Conservation (phyloP, 2,888 invertebrate genomes). For the Trachelus stipa region DNA sequence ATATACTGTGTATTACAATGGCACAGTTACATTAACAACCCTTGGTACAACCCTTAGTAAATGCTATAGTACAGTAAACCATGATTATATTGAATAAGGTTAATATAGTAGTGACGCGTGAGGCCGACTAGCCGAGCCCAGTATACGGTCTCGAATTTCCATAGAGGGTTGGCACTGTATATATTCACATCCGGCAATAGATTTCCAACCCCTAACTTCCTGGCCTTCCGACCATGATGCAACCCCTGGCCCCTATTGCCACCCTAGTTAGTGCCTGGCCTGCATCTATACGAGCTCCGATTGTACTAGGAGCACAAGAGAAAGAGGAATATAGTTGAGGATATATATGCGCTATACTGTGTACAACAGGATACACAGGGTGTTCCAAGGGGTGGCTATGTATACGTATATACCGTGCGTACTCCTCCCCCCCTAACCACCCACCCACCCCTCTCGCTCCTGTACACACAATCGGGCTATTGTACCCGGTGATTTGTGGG, state of each 20-base stretch:
- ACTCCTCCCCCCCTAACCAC: constrained; percentile 5
- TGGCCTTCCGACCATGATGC: constrained; percentile 21
- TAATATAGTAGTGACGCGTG: too few species aligned
- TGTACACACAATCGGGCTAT: constrained; percentile 63
- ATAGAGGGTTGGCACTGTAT: constrained; percentile 57
- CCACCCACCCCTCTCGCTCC: constrained; percentile 11
- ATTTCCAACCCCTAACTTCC: constrained; percentile 54
- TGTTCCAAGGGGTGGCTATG: too few species aligned
- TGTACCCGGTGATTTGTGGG: constrained; percentile 65
- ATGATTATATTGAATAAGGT: too few species aligned
- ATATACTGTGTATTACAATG: too few species aligned
- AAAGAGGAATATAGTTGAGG: background rate
- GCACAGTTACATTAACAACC: too few species aligned
- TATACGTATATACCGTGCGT: background rate
- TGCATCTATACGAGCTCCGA: too few species aligned
- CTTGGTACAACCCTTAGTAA: too few species aligned
- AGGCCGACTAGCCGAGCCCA: too few species aligned
- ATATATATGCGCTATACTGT: too few species aligned
- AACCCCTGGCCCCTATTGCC: constrained; percentile 21
- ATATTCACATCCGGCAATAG: constrained; percentile 66
- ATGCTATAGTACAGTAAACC: too few species aligned
- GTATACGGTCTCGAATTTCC: constrained; percentile 55
- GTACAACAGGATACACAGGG: too few species aligned
- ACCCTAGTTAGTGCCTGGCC: constrained; percentile 4
- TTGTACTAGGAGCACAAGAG: too few species aligned